These are phyloP conservation scores for Rhinatrema bivittatum DNA, from an alignment of 2,797 vertebrate species.

Conservation along the genomic window DNA sequence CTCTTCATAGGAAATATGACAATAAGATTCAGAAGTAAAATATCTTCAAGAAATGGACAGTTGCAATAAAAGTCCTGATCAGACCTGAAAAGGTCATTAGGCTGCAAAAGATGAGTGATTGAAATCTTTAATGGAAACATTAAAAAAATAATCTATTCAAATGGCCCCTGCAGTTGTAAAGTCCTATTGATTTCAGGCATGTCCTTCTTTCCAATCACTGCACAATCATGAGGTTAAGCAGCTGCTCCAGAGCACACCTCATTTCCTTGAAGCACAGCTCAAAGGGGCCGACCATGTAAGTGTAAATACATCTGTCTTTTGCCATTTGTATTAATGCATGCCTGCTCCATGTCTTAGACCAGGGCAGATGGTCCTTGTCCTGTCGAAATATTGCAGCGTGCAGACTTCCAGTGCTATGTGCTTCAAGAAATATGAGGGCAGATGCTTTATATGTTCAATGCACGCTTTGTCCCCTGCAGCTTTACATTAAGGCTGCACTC, in stretches of 20 bases:
- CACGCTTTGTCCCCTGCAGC: constrained; percentile 56
- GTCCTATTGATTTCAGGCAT: neutral
- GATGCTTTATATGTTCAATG: constrained; percentile 64
- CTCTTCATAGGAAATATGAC: too few relatives aligned
- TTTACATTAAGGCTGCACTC: constrained; percentile 50
- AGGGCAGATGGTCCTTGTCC: constrained; percentile 79
- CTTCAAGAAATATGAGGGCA: constrained; percentile 57
- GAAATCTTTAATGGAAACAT: neutral
- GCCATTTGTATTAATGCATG: constrained; percentile 50
- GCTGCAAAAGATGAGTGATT: neutral
- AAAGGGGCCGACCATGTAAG: constrained; percentile 78
- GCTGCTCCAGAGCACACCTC: constrained; percentile 59
- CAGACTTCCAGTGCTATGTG: constrained; percentile 43
- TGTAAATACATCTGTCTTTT: constrained; percentile 85
- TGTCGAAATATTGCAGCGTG: constrained; percentile 57
- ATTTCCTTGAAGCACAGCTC: constrained; percentile 63
- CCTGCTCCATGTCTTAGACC: constrained; percentile 47
- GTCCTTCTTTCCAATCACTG: constrained; percentile 25
- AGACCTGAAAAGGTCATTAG: too few relatives aligned
- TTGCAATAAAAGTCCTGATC: too few relatives aligned
- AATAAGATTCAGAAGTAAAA: too few relatives aligned
- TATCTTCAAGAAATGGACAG: too few relatives aligned
- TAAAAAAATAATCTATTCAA: constrained; percentile 5
- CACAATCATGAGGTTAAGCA: constrained; percentile 56
- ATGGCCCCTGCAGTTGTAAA: neutral